These are phyloP conservation scores for Mesitornis unicolor DNA, from an alignment of 2,113 vertebrate species.

Conservation along the genomic window DNA sequence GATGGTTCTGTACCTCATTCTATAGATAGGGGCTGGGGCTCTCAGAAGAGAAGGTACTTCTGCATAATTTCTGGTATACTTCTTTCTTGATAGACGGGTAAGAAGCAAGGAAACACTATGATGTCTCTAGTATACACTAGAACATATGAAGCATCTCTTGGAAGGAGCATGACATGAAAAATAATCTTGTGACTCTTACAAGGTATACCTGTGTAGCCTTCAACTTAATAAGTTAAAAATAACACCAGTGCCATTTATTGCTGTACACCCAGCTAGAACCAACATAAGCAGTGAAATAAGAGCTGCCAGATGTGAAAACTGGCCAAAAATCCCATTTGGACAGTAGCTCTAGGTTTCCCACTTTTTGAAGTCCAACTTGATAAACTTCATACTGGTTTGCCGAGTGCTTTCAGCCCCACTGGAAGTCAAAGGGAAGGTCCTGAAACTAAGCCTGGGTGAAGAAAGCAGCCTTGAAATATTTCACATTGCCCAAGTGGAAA, in stretches of 20 bases:
- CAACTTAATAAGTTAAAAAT: neutral
- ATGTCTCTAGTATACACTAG: neutral
- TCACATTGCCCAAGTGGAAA: neutral
- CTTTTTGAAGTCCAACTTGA: neutral
- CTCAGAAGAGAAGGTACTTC: neutral
- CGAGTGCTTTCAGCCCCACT: neutral
- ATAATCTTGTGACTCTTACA: neutral
- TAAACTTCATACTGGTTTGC: neutral
- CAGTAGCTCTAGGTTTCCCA: neutral
- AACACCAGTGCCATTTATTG: neutral
- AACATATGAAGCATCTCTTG: neutral
- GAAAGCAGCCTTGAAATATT: neutral
- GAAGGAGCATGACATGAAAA: neutral
- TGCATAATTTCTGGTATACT: neutral
- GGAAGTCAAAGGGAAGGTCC: neutral
- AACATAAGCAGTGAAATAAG: neutral
- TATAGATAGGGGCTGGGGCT: neutral
- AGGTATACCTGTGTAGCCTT: neutral
- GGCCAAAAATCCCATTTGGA: neutral
- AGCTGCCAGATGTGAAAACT: neutral
- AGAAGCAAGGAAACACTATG: neutral
- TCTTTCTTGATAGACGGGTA: neutral
- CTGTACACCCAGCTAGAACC: neutral
- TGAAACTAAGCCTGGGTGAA: neutral
- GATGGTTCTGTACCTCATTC: neutral